A percentile compares a stretch with the other conserved stretches of the same genome.
Conservation (phyloP, 2,888 invertebrate genomes). For the Meteorus cinctellus region DNA sequence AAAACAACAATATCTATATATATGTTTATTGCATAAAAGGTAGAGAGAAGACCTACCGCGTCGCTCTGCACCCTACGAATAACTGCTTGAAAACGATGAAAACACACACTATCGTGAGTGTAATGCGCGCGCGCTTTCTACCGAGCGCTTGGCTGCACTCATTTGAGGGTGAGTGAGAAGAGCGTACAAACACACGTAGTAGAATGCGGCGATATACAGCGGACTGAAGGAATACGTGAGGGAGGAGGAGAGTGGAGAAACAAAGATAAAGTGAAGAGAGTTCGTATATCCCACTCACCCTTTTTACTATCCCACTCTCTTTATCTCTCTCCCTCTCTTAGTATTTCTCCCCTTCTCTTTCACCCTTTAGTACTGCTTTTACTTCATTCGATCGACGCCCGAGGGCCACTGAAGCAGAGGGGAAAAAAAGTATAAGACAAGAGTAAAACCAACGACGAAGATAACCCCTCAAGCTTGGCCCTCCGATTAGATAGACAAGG, state of each 20-base stretch:
- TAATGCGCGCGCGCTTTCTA: conserved; percentile 55
- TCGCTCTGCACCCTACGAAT: conserved; percentile 68
- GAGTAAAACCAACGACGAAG: conserved; percentile 17
- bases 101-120: conserved; percentile 33
- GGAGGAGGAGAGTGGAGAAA: conserved; percentile 1
- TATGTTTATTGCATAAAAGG: conserved; percentile 12
- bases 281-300: conserved; percentile 1
- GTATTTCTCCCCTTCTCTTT: conserved; percentile 2
- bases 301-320: not conserved
- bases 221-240: not conserved
- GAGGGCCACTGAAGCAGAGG: not conserved
- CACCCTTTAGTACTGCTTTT: conserved; percentile 23
- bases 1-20: conserved; percentile 3
- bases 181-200: not conserved
- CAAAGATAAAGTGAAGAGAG: conserved; percentile 29
- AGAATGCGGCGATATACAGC: not conserved
- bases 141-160: conserved; percentile 9
- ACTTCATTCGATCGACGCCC: conserved; percentile 27
- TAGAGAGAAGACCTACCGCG: conserved; percentile 53
- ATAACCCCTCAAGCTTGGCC: conserved; percentile 20
- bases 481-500: conserved; percentile 6
- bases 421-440: not conserved
- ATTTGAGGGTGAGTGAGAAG: conserved; percentile 10
- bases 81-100: conserved; percentile 61
- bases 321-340: too few relatives aligned